Percentiles rank a stretch among this genome's conserved stretches.
These are phyloP conservation scores for Limnephilus rhombicus DNA, from an alignment of 2,888 invertebrate genomes.

Conservation along the genomic window DNA sequence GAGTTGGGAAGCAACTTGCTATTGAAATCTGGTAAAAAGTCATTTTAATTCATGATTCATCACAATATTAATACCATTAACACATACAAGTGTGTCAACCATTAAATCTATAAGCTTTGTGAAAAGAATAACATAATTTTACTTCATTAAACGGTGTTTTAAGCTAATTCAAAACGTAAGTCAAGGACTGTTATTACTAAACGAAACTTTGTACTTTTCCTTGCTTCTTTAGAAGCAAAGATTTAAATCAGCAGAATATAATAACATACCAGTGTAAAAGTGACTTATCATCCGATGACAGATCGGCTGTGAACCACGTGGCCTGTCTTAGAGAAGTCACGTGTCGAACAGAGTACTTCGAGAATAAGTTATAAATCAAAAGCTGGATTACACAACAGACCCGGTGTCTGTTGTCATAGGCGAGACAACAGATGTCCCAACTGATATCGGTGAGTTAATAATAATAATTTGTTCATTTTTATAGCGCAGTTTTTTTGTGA, in stretches of 20 bases:
- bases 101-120: not conserved
- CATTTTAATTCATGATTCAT: not conserved
- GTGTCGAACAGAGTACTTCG: conserved; percentile 10
- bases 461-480: not conserved
- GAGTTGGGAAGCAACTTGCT: no score
- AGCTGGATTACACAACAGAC: conserved; percentile 78
- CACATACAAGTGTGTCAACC: not conserved
- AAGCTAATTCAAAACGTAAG: not conserved
- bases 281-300: conserved; percentile 11
- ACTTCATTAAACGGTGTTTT: not conserved
- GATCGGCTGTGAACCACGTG: conserved; percentile 13
- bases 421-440: conserved; percentile 79
- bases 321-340: not conserved
- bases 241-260: not conserved
- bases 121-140: not conserved
- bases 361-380: conserved; percentile 54
- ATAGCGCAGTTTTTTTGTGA: no score
- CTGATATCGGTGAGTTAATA: conserved; percentile 74
- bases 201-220: not conserved
- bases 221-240: not conserved
- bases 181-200: not conserved
- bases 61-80: not conserved
- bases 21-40: no score
- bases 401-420: conserved; percentile 78
- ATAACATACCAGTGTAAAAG: not conserved